Conservation (phyloP, 2,888 invertebrate genomes). For the Cantharis flavilabris region DNA sequence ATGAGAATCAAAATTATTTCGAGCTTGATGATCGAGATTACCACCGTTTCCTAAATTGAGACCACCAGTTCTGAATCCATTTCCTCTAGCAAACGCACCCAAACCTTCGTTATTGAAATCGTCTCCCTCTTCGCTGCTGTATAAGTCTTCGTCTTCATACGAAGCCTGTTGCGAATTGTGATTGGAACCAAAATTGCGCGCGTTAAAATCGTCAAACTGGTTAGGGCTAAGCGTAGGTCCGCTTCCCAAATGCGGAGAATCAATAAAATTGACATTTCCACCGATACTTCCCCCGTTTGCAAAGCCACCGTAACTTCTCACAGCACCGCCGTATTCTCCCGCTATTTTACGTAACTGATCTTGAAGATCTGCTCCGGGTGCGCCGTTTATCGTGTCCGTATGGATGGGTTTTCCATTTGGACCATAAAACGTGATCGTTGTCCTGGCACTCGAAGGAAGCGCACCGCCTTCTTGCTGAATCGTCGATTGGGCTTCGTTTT, state of each 20-base stretch:
- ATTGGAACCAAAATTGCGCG: conserved; percentile 2
- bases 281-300: conserved; percentile 15
- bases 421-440: conserved; percentile 3
- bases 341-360: conserved; percentile 7
- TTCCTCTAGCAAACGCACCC: background rate
- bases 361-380: conserved; percentile 12
- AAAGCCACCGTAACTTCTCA: conserved; percentile 7
- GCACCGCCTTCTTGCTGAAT: conserved; percentile 3
- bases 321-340: conserved; percentile 4
- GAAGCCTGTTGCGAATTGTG: background rate
- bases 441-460: background rate
- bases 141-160: background rate
- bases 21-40: background rate
- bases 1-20: background rate
- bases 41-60: background rate
- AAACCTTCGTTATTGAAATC: background rate
- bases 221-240: conserved; percentile 36
- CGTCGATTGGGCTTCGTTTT: conserved; percentile 15
- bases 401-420: conserved; percentile 16
- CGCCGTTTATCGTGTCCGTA: conserved; percentile 11
- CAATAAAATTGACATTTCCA: conserved; percentile 24
- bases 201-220: conserved; percentile 28
- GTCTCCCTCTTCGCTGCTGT: background rate
- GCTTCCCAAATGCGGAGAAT: conserved; percentile 35
- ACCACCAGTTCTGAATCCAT: background rate